These are phyloP conservation scores for Cryptops parisi DNA, from an alignment of 2,888 invertebrate species.

Conservation along the genomic window DNA sequence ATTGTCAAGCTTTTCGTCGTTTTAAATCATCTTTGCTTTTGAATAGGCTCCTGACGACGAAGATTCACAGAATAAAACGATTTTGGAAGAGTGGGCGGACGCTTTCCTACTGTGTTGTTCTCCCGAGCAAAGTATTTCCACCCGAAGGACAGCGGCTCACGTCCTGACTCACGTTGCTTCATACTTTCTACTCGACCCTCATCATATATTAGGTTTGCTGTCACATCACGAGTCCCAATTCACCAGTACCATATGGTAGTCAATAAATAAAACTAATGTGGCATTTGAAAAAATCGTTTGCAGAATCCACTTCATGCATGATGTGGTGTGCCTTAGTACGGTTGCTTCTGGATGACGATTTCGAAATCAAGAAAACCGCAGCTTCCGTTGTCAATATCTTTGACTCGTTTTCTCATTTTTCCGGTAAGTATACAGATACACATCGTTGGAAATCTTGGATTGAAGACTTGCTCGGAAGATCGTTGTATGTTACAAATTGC, in stretches of 20 bases:
- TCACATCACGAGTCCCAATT: no score
- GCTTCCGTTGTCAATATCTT: slow-evolving; percentile 9
- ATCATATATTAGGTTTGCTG: slow-evolving; percentile 13
- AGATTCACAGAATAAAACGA: slow-evolving; percentile 5
- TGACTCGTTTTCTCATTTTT: not conserved
- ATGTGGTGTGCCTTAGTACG: slow-evolving; percentile 20
- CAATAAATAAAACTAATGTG: not conserved
- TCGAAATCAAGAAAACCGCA: slow-evolving; percentile 17
- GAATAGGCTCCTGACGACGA: slow-evolving; percentile 8
- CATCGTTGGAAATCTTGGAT: not conserved
- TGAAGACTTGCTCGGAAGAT: not conserved
- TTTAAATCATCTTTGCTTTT: no score
- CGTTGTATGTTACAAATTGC: no score
- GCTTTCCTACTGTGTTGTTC: slow-evolving; percentile 17
- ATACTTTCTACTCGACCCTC: slow-evolving; percentile 14
- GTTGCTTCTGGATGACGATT: slow-evolving; percentile 23
- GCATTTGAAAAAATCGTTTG: not conserved
- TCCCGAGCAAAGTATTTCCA: slow-evolving; percentile 14
- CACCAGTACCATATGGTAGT: not conserved
- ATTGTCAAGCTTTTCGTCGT: no score
- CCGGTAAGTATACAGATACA: not conserved
- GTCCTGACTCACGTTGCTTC: slow-evolving; percentile 11
- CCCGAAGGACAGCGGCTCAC: slow-evolving; percentile 13
- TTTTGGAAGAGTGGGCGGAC: slow-evolving; percentile 16
- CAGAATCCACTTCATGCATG: slow-evolving; percentile 17